Conservation (phyloP, 2,113 vertebrate species). For the Rhynchopsitta pachyrhyncha region DNA sequence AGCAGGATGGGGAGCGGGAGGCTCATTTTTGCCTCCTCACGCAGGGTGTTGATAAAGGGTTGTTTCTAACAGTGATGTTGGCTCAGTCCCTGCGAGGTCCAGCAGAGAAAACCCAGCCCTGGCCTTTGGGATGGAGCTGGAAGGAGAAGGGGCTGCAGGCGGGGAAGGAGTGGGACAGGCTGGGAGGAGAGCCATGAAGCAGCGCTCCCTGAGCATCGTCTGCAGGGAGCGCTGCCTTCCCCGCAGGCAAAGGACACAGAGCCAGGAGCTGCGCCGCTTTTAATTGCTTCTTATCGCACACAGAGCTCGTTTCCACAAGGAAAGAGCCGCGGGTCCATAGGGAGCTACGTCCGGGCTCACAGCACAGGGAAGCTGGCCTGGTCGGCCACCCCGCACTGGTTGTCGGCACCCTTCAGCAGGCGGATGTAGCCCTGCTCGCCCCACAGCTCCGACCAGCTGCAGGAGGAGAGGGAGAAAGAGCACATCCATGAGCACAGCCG, state of each 20-base stretch:
- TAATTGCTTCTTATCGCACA: background rate
- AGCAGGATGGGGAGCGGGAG: background rate
- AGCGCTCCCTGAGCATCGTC: accelerated
- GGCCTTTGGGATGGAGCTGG: background rate
- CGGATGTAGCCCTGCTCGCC: constrained; percentile 32
- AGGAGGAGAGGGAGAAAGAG: background rate
- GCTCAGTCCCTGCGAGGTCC: background rate
- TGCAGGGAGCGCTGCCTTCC: background rate
- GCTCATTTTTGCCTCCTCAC: accelerated
- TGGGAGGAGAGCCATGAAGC: too few species aligned
- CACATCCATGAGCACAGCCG: background rate
- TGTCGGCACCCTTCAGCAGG: background rate
- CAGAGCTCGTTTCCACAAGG: background rate
- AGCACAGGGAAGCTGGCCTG: constrained; percentile 18
- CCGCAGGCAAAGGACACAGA: background rate
- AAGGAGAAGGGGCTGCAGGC: background rate
- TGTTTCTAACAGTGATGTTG: accelerated
- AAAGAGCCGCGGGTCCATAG: accelerated
- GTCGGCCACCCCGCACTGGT: constrained; percentile 42
- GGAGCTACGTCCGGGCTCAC: background rate
- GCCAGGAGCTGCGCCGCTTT: accelerated
- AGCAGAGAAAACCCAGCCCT: background rate
- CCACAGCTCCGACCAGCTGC: constrained; percentile 42
- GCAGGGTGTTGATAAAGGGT: background rate
- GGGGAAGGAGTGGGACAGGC: background rate